Evolutionary conservation across 2,113 vertebrate species (phyloP), one percentile per base, ranked within the genome.

Genomic region (Chaenocephalus aceratus): DNA sequence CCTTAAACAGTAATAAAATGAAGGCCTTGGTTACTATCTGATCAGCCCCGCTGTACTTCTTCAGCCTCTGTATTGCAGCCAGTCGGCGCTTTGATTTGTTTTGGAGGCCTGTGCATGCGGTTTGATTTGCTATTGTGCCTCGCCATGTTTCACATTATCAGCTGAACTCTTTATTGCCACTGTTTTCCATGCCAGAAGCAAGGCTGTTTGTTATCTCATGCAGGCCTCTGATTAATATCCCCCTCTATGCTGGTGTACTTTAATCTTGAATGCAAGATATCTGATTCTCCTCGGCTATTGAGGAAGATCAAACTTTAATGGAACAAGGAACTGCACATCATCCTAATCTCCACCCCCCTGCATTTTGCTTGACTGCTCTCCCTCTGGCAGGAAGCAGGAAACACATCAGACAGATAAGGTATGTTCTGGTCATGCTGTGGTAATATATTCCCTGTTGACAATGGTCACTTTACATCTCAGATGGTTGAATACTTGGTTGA

Each of bases 271-370:
- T 89, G 89, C 89, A 67, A 86, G 86, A 90, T 93, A 94, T 93
- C 93, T 94, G 94, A 94, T 94, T 93, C 86, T 91, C 86, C 92
- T 89, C 92, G 87, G 89, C 91, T 93, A 92, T 93, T 94, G 91
- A 93, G 90, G 90, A 94, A 92, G 94, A 93, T 94, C 92, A 93
- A 92, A 92, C 92, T 93, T 93, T 93, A 93, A 92, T 92, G 91
- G 90, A 93, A 93, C 91, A 92, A 91, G 90, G 91, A 93, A 89
- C 93, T 68, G 89, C 90, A 93, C 87, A 93, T 93, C 91, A 89
- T 90, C 86, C 93, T 91, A 93, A 93, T 93, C 92, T 93, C 90
- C 88, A 88, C 93, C 91, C 88, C 86, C 26, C 70, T 83, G 85
- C 90, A 89, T 92, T 92, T 90, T 88, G 81, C 84, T 91, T 83